Evolutionary conservation across 2,113 vertebrate species (phyloP), one percentile per base, ranked within the genome.

Genomic region (Megaleporinus macrocephalus): DNA sequence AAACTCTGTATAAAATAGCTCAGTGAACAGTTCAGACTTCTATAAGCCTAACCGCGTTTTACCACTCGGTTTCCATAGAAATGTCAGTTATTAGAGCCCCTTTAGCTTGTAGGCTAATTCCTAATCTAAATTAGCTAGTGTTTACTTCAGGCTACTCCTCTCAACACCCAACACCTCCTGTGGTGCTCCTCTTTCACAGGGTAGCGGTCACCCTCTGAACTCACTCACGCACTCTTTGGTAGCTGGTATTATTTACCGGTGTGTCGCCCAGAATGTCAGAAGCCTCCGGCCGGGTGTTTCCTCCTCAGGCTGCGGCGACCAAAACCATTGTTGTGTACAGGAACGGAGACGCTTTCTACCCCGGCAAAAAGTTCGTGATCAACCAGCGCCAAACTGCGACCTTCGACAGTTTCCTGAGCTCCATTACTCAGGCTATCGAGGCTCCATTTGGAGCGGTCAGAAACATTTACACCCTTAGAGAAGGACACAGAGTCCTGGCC

Each of bases 271-370:
- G 65, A 36, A 90, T 91, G 89, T 33, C 86, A 4, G 22, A 76
- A 62, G 51, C 63, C 1, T 0, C 82, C 14, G 76, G 69, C 41
- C 83, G 14, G 53, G 80, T 29, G 36, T n/a, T 15, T 4, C 70
- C 82, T 33, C 72, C 82, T n/a, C 86, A 88, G 22, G 88, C 89
- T 44, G 89, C 89, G 0, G 88, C 89, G 0, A 91, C 93, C 24
- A 93, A 90, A 89, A 93, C 88, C 13, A 86, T 95, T 49, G 70
- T 87, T 4, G 90, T 95, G 26, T 94, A 92, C 86, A 89, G 91
- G 82, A 96, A 95, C 16, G 93, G 95, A 30, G 95, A 96, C 80
- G 87, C 80, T 5, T 95, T 92, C 79, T 95, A 81, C 4, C 81
- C 83, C 41, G 94, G 93, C 3, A 91, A 85, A 71, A 94, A 88